Base-by-base conservation (phyloP, 2,113 vertebrate species). In the Cercopithecus mona region DNA sequence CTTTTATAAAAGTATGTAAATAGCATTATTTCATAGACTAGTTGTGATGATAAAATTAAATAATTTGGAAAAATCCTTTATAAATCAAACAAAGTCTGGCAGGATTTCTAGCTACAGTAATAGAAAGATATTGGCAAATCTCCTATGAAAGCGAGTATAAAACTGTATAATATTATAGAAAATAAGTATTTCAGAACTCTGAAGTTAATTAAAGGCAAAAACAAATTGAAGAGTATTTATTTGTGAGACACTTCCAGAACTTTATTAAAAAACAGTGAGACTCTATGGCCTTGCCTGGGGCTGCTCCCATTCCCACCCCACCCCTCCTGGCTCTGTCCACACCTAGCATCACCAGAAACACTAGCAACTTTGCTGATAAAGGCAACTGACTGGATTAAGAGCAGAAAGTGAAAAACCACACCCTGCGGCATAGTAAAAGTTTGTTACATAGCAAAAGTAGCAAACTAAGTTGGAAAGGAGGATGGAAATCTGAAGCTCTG, bases 391-490 rank as follows among this genome's bases (percentile, higher is more conserved):
- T 76, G 55, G 2, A 61, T 83, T 93, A 57, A 38, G 16, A 57
- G 17, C 1, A 64, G 14, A 50, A 35, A 80, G 16, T 45, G 17
- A 68, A 90, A 43, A 66, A 17, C 9, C 30, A n/a, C 30, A 64
- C 11, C 10, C 1, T 9, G 3, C 2, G 1, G 45, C 0, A 0
- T 13, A 50, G 48, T n/a, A 50, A 50, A 50, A 50, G 48, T 50
- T 50, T 50, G 48, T 50, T 50, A 50, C 48, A 50, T 27, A 40
- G 17, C 68, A 32, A 55, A 87, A 68, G 5, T 38, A 72, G 13
- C 27, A 30, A 75, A 61, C 2, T 27, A 72, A 48, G 14, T 48
- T 57, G 9, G 32, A 84, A 93, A 48, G 4, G 38, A 22, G 23
- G 22, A 14, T 72, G 40, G 18, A 85, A 64, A 84, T 35, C 6